Base-by-base conservation (phyloP, 1,140 invertebrate genomes). In the Tetragnatha versicolor region DNA sequence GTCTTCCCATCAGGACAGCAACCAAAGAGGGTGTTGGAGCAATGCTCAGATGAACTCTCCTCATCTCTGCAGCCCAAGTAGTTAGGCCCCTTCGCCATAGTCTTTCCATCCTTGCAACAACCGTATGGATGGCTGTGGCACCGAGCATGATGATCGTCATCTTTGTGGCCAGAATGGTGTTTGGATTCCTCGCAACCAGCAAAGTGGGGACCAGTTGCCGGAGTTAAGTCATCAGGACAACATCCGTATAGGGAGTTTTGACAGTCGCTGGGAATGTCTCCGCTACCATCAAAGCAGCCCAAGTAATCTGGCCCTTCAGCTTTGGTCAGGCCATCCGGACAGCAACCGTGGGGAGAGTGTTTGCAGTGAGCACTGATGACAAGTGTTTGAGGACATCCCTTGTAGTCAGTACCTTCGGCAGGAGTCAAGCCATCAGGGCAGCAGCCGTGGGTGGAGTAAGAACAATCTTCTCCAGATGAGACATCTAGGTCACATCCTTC, bases 51-150 rank as follows among this genome's bases (percentile, higher is more conserved):
- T 93, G 90, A 82, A 17, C 27, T 42, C 96, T 94, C 84, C 20
- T 7, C 14, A 6, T 51, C 49, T 35, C 39, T 49, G 33, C 69
- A 66, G 39, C 95, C 95, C 80, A 45, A 88, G 86, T 1, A 94
- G 93, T 7, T 68, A 2, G 78, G 66, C 7, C 80, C 81, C 17
- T 37, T 91, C 10, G 95, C 94, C 2, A 92, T 87, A 20, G 90
- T 88, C 81, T 93, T 91, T 82, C 96, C 94, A 84, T 97, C 95
- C 0, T 92, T 93, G 84, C 96, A 98, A 85, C 96, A 98, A 14
- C 94, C 93, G 84, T 88, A 92, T 2, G 55, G 33, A 29, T 47
- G 97, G 94, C 0, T 92, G 93, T 83, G 95, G 70, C 86, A 87
- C 27, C 82, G 47, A 79, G 10, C 12, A 97, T 85, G 95, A 98